These are phyloP conservation scores for Galendromus occidentalis DNA, from an alignment of 1,140 invertebrate genomes.

Conservation along the genomic window DNA sequence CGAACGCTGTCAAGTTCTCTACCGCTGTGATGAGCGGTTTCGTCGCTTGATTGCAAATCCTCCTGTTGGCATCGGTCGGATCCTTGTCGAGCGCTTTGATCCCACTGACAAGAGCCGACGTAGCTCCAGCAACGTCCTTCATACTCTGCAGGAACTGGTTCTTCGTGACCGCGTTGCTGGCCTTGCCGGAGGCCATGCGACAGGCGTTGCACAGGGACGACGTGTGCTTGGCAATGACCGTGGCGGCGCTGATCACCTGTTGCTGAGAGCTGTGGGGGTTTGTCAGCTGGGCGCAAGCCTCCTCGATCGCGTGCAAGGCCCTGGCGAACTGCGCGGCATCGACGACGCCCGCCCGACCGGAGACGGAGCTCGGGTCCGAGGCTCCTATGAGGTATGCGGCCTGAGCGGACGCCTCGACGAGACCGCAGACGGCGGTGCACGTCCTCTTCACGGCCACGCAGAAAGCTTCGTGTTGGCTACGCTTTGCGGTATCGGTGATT, in stretches of 20 bases:
- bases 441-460: conserved; percentile 62
- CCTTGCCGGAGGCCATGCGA: conserved; percentile 70
- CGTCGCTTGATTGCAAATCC: conserved; percentile 50
- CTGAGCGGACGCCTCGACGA: conserved; percentile 74
- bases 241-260: conserved; percentile 71
- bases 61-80: conserved; percentile 6
- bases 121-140: conserved; percentile 90
- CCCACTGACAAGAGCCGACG: conserved; percentile 75
- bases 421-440: conserved; percentile 62
- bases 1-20: conserved; percentile 75
- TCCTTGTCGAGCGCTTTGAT: conserved; percentile 46
- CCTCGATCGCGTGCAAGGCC: conserved; percentile 67
- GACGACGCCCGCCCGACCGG: conserved; percentile 70
- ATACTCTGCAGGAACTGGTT: conserved; percentile 91
- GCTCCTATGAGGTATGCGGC: conserved; percentile 83
- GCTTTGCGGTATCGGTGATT: conserved; percentile 75
- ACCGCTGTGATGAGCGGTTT: conserved; percentile 70
- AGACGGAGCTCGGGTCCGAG: conserved; percentile 68
- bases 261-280: conserved; percentile 57
- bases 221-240: conserved; percentile 86
- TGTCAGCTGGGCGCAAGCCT: conserved; percentile 57
- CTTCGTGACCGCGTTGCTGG: conserved; percentile 76
- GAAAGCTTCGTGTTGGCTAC: conserved; percentile 65
- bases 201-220: conserved; percentile 86
- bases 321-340: conserved; percentile 73